A percentile compares a stretch with the other conserved stretches of the same genome.
Evolutionary conservation across 2,888 invertebrate species (phyloP).

Genomic region (Theodoxus fluviatilis): DNA sequence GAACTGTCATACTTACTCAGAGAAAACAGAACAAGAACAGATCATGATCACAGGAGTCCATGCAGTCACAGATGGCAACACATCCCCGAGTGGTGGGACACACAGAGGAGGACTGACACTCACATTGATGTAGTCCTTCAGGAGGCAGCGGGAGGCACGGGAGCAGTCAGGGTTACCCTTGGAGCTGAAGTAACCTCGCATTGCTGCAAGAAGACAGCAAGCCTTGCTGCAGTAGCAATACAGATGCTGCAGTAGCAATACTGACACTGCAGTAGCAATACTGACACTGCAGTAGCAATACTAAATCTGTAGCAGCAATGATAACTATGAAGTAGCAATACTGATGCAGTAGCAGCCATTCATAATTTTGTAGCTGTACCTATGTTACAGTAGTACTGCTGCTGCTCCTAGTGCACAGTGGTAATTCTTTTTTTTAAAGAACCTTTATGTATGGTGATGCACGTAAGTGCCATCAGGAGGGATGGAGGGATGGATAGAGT

Average conservation of each 20-base stretch:
- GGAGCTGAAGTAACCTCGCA: slow-evolving; percentile 95
- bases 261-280: background rate
- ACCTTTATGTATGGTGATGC: too few relatives aligned
- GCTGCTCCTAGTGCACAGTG: too few relatives aligned
- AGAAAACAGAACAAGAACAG: background rate
- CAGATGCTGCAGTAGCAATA: background rate
- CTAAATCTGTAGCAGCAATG: background rate
- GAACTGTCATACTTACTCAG: background rate
- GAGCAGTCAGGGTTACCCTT: slow-evolving; percentile 91
- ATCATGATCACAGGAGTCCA: background rate
- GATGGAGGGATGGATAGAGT: too few relatives aligned
- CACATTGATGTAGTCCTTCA: slow-evolving; percentile 78
- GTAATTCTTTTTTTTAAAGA: too few relatives aligned
- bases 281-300: background rate
- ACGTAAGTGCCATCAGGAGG: too few relatives aligned
- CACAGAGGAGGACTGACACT: slow-evolving; percentile 36
- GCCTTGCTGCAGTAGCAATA: too few relatives aligned
- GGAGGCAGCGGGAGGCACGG: slow-evolving; percentile 84
- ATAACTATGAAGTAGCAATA: background rate
- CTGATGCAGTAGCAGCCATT: background rate
- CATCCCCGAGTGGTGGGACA: too few relatives aligned
- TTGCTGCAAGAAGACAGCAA: slow-evolving; percentile 71
- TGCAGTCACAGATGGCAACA: background rate
- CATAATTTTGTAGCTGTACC: background rate
- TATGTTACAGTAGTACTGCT: background rate